These are phyloP conservation scores for Astreopora myriophthalma DNA, from an alignment of 64 coral and sea anemone species.

Conservation along the genomic window DNA sequence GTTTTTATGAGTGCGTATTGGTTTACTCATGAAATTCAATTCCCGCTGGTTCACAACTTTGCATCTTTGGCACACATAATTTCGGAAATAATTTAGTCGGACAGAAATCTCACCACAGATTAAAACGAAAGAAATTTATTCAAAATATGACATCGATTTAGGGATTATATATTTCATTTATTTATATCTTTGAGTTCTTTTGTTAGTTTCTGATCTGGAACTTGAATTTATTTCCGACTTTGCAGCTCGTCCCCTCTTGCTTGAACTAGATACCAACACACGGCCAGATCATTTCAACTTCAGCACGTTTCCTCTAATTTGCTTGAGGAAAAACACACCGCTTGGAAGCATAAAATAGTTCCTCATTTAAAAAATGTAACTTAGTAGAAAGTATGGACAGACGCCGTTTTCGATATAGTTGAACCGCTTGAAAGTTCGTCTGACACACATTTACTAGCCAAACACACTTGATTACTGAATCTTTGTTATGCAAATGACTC, in stretches of 20 bases:
- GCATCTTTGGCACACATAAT: too few species aligned
- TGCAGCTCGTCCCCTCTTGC: too few species aligned
- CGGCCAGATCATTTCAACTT: too few species aligned
- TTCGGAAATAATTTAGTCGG: not conserved
- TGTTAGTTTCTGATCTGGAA: not conserved
- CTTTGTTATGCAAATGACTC: slow-evolving; percentile 45
- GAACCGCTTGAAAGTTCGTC: not conserved
- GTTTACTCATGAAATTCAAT: not conserved
- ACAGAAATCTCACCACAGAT: not conserved
- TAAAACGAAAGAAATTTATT: not conserved
- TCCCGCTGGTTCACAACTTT: not conserved
- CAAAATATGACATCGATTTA: not conserved
- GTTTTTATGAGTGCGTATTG: not conserved
- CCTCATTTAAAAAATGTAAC: not conserved
- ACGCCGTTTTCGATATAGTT: not conserved
- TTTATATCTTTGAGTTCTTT: not conserved
- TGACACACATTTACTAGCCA: not conserved
- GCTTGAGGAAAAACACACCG: too few species aligned
- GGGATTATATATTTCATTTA: not conserved
- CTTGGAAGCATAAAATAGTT: not conserved
- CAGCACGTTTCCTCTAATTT: too few species aligned
- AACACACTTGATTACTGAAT: not conserved
- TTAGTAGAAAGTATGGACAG: not conserved
- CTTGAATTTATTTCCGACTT: too few species aligned
- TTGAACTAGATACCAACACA: too few species aligned